Evolutionary conservation across 2,797 vertebrate genomes (phyloP), one percentile per base, ranked within the genome.

Genomic region (Coregonus suidteri): DNA sequence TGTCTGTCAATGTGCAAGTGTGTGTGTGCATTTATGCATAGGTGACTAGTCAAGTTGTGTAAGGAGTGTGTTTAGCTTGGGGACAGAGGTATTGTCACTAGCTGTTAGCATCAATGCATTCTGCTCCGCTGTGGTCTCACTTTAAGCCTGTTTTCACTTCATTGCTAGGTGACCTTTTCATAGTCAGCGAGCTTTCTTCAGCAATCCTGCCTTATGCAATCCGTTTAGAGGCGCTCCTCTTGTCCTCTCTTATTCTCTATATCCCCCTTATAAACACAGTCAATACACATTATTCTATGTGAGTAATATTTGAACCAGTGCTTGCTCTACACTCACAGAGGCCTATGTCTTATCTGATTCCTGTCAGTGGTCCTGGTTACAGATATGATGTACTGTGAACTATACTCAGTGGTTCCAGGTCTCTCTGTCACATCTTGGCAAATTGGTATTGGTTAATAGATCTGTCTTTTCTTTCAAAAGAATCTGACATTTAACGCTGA

Each of bases 81-180:
- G 87, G 91, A 85, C 80, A 86, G 87, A 89, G 85, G 85, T 89
- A 82, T 88, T 91, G 91, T 91, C 91, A 90, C 81, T 91, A 80
- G 78, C 78, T 78, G 85, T 91, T 93, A 92, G 85, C 83, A 79
- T 93, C 88, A 91, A 82, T 41, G 79, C 70, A 11, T 84, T 80
- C 82, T 76, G 75, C 85, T 83, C 72, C 47, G 78, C 80, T 84
- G 74, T 72, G 79, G 82, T 86, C 88, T 13, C 41, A 47, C 41
- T 47, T 47, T 47, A 47, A 47, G 41, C 41, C 41, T 89, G 83
- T 86, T 90, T 88, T 86, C 78, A 78, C 86, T 88, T 86, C 83
- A 85, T 87, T 88, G 87, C 72, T 87, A 86, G 81, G 89, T 93
- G 92, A 93, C 92, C 91, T 93, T 92, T 92, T 89, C 85, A 72